Conservation (phyloP, 2,888 invertebrate species). For the Gymnosoma rotundatum region DNA sequence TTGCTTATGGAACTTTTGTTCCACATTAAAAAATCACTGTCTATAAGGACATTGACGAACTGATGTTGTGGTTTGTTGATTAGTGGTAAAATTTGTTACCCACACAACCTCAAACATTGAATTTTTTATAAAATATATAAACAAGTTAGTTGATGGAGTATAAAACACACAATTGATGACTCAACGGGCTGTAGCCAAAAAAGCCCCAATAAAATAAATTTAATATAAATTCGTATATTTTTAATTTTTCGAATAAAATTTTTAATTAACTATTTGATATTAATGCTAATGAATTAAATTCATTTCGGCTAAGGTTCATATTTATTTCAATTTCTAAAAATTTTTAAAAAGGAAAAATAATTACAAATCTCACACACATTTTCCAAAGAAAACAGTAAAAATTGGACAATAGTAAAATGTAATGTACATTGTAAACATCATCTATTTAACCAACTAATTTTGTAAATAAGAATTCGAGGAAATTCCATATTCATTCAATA, state of each 20-base stretch:
- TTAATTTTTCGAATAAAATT: too few relatives aligned
- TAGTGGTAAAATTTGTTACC: slow-evolving; percentile 46
- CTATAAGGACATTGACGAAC: slow-evolving; percentile 16
- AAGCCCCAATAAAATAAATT: slow-evolving; percentile 44
- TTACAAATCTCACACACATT: too few relatives aligned
- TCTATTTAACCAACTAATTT: too few relatives aligned
- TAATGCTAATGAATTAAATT: too few relatives aligned
- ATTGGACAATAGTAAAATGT: too few relatives aligned
- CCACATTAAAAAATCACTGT: slow-evolving; percentile 2
- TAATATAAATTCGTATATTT: slow-evolving; percentile 31
- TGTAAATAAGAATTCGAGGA: too few relatives aligned
- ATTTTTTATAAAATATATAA: slow-evolving; percentile 33
- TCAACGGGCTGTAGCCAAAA: slow-evolving; percentile 28
- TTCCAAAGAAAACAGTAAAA: too few relatives aligned
- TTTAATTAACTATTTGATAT: too few relatives aligned
- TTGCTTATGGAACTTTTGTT: background rate
- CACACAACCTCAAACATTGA: slow-evolving; percentile 36
- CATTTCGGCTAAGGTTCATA: too few relatives aligned
- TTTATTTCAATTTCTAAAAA: background rate
- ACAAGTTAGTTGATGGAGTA: background rate
- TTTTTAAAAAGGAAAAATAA: background rate
- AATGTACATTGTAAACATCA: too few relatives aligned
- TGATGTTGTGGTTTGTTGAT: background rate
- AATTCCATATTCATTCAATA: too few relatives aligned
- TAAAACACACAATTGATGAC: slow-evolving; percentile 20